Evolutionary conservation across 2,797 vertebrate species (phyloP), one percentile per base, ranked within the genome.

Genomic region (Varecia variegata): DNA sequence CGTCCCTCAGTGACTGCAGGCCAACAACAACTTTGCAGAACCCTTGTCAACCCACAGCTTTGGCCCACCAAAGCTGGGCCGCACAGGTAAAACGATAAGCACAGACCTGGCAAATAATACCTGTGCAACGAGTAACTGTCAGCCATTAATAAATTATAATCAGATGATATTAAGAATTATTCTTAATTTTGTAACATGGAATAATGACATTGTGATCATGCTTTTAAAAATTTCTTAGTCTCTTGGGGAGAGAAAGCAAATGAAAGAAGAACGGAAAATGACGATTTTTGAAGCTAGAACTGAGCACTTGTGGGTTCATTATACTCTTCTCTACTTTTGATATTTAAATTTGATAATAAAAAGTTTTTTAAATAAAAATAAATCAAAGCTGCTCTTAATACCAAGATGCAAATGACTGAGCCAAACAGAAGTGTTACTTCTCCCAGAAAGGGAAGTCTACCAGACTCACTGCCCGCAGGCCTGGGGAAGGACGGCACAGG

Each of bases 351-450:
- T 23, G 2, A n/a, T 52, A 77, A 80, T 27, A 65, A 83, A 90
- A 94, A 76, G 58, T 90, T 95, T 87, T 73, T 5, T 9, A 93
- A 88, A 76, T 88, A 18, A 68, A 96, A 93, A 76, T 45, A 73
- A 88, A 88, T 25, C 50, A 67, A 60, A 87, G 32, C 40, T 35
- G 32, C 68, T 88, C 1, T 68, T 82, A 45, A 20, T 73, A 62
- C 12, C 82, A 67, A 89, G 52, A 90, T 27, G 60, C 25, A 73
- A 81, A 91, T 20, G 32, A 5, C 71, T 5, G 62, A 45, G 56
- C 38, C 83, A 79, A 35, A 47, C 25, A 2, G 11, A 73, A 18
- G 40, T 13, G 9, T 58, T 62, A 11, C 68, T 86, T 88, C 13
- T 56, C 50, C 20, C 0, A 0, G 9, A n/a, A 62, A 65, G 30